These are phyloP conservation scores for Selenia dentaria DNA, from an alignment of 2,888 invertebrate species.

Conservation along the genomic window DNA sequence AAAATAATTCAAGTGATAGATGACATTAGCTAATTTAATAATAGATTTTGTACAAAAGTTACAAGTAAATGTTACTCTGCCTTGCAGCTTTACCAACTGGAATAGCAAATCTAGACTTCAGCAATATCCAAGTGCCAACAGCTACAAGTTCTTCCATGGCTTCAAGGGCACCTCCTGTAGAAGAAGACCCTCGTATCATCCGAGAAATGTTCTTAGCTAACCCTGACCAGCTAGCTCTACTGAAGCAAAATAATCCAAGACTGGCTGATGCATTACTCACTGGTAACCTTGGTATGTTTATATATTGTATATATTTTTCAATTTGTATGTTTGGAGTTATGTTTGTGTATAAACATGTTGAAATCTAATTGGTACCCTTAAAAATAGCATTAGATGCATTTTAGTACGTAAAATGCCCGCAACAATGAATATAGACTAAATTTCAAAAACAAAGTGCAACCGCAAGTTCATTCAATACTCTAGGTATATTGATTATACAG, in stretches of 20 bases:
- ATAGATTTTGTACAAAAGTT: conserved; percentile 24
- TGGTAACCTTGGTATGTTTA: conserved; percentile 89
- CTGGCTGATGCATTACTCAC: conserved; percentile 95
- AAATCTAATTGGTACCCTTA: too few relatives aligned
- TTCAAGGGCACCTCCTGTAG: conserved; percentile 71
- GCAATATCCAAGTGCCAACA: conserved; percentile 92
- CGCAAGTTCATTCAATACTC: too few relatives aligned
- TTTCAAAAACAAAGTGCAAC: too few relatives aligned
- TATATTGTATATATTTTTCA: background rate
- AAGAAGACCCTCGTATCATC: conserved; percentile 93
- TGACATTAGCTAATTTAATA: conserved; percentile 18
- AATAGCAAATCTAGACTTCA: conserved; percentile 91
- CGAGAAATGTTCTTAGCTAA: conserved; percentile 94
- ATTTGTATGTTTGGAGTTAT: too few relatives aligned
- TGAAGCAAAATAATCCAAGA: conserved; percentile 97
- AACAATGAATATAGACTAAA: too few relatives aligned
- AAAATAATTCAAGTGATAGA: conserved; percentile 27
- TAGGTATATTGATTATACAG: too few relatives aligned
- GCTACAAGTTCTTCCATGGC: conserved; percentile 77
- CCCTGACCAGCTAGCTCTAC: conserved; percentile 94
- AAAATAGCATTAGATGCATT: too few relatives aligned
- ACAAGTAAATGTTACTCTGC: conserved; percentile 8
- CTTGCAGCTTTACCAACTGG: conserved; percentile 74
- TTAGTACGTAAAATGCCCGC: too few relatives aligned
- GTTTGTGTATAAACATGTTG: too few relatives aligned